These are phyloP conservation scores for Melanotaenia nigrans DNA, from an alignment of 2,797 vertebrate genomes.

Conservation along the genomic window DNA sequence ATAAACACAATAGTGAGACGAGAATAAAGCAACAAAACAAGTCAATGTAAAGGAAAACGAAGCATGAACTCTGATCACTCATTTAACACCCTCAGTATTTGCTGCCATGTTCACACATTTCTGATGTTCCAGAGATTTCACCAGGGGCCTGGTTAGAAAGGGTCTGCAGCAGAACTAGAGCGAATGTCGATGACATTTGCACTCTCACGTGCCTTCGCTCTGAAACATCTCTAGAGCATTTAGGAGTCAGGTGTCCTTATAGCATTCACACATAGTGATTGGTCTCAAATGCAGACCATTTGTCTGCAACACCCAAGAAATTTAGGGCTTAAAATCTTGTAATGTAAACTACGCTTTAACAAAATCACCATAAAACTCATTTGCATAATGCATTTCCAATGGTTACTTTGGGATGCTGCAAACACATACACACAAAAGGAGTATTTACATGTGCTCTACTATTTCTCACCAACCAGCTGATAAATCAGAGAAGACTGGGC, in stretches of 20 bases:
- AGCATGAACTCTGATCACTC: no score
- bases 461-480: neutral
- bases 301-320: neutral
- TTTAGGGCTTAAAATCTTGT: neutral
- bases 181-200: no score
- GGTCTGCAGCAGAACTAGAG: no score
- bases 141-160: no score
- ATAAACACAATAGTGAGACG: no score
- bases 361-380: neutral
- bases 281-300: neutral
- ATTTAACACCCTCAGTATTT: no score
- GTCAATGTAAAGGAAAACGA: no score
- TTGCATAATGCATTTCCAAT: neutral
- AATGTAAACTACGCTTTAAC: neutral
- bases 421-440: neutral
- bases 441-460: neutral
- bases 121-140: no score
- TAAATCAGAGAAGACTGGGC: neutral
- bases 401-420: neutral
- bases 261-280: neutral
- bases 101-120: no score
- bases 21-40: no score
- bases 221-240: no score
- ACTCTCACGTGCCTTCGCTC: no score
- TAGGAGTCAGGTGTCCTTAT: neutral